Base-by-base conservation (phyloP, 2,797 vertebrate species). In the Mus spretus region DNA sequence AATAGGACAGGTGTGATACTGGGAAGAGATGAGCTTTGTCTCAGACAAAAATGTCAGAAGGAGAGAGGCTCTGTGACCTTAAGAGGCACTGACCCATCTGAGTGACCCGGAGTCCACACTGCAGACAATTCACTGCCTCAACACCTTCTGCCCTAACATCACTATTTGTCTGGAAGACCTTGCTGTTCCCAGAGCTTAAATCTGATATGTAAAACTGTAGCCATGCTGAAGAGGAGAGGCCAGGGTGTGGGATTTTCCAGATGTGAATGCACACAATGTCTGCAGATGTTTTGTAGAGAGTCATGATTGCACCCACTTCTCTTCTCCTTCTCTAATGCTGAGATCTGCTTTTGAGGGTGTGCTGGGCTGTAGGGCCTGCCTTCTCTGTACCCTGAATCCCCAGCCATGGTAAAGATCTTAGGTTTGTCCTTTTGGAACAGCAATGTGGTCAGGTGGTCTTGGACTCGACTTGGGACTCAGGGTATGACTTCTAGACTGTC, bases 371-470 rank as follows among this genome's bases (percentile, higher is more conserved):
- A 20, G 7, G 31, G 15, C 3, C 1, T 0, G 34, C 31, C 34
- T 65, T 65, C 44, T 65, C 74, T 63, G 31, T 9, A 63, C 28
- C 15, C 85, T 61, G 40, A 50, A 17, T 11, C n/a, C n/a, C 1
- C 3, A 0, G n/a, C 61, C 17, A 0, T 1, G 0, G 0, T 1
- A 2, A 37, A 57, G 77, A 8, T 1, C 2, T 15, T 26, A 6
- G 31, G 12, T 65, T 55, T 40, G 15, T 65, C 37, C 26, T 70
- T 59, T 59, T 26, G 44, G 31, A 19, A 22, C 0, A 1, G 31
- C 20, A 67, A 34, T 3, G 6, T 28, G 26, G 12, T 37, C 13
- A 24, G 34, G 28, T 47, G 0, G 10, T 28, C 37, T 17, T 59
- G 84, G 26, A 9, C 28, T 8, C 12, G 0, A 9, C 78, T 57